Conservation (phyloP, 2,888 invertebrate species). For the Sphaeridia pumilis region DNA sequence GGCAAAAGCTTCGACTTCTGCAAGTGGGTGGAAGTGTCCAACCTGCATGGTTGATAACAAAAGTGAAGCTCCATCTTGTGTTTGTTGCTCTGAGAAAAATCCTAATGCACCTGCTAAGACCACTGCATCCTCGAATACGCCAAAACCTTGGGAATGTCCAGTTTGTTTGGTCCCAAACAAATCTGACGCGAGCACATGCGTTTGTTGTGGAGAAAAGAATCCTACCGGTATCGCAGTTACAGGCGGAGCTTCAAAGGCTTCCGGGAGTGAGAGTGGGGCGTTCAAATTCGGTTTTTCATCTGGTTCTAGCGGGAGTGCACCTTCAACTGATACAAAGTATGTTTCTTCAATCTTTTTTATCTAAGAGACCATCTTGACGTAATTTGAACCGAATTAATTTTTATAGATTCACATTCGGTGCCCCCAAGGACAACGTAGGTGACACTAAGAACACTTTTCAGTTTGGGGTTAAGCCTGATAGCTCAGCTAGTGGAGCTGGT, state of each 20-base stretch:
- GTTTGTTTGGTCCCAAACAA: constrained; percentile 13
- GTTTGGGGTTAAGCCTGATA: neutral
- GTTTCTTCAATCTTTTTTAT: no score
- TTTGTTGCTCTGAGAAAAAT: constrained; percentile 15
- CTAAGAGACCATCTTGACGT: no score
- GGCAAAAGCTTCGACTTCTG: no score
- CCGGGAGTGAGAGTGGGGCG: neutral
- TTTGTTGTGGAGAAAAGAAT: constrained; percentile 15
- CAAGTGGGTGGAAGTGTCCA: constrained; percentile 9
- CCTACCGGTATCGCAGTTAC: neutral
- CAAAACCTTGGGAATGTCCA: constrained; percentile 13
- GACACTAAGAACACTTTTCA: no score
- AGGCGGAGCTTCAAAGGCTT: neutral
- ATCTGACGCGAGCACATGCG: constrained; percentile 4
- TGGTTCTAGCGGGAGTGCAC: neutral
- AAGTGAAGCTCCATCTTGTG: constrained; percentile 5
- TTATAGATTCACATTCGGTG: constrained; percentile 1
- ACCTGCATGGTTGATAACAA: constrained; percentile 10
- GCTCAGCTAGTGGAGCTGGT: no score
- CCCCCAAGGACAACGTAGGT: neutral
- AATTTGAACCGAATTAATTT: no score
- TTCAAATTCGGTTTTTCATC: constrained; percentile 4
- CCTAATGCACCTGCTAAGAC: neutral
- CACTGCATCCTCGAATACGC: neutral
- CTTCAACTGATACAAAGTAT: no score